Base-by-base conservation (phyloP, 2,797 vertebrate genomes). In the Lateolabrax maculatus region DNA sequence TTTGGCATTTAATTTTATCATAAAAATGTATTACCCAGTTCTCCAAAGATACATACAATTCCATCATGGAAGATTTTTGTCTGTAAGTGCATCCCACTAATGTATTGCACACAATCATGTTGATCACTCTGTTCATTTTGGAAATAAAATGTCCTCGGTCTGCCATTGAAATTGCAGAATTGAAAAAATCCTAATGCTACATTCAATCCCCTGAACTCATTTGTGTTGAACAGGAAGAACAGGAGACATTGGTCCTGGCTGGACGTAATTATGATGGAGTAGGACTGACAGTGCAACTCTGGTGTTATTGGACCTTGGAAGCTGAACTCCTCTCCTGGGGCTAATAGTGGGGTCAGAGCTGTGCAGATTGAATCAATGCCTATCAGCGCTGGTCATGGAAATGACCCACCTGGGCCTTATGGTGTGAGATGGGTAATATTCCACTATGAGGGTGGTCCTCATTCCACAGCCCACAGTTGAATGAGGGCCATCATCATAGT, bases 311-410 rank as follows among this genome's bases (percentile, higher is more conserved):
- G 83, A 85, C 77, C 57, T 65, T 72, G 63, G 70, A 79, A 61
- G 68, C 69, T 61, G 41, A 87, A 88, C 71, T 44, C 53, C 29
- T 87, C 90, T 88, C 82, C 23, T 68, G 90, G 80, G 91, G 60
- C 86, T 81, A 69, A 49, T 81, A 65, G 36, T 55, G 11, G 64
- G 66, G 76, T 86, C 81, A 83, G 71, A 85, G 81, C 64, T 75
- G 75, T 63, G 66, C 70, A 83, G 67, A 90, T 89, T 81, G 63
- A 90, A 89, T 93, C 89, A 91, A 84, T 91, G 80, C 7, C 75
- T 68, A 75, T 90, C 79, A 81, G 76, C 75, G 39, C 77, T 87
- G 87, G 78, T 85, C 81, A 84, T 90, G 83, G 68, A 93, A 90
- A 94, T 89, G 79, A 87, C 73, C 57, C 11, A 1, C 63, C 71